phyloP scores from a whole-genome alignment of 1,140 invertebrate species.

The Pygmarrhopalites habei region DNA sequence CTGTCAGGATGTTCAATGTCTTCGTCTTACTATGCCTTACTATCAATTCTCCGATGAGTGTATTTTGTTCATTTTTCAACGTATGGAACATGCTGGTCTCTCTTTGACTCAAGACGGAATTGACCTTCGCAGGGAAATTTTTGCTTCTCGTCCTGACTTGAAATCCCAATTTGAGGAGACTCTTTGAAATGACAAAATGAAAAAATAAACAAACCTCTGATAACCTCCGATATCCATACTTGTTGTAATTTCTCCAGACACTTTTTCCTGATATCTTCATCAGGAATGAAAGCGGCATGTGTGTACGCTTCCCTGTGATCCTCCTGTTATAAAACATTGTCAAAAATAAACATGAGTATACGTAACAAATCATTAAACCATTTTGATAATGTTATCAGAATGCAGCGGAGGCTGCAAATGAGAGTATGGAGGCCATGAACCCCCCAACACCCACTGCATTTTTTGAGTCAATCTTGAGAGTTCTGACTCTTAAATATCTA shows the following conservation, averaged over 20 bases:
- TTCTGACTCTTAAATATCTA: background rate
- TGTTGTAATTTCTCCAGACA: constrained; percentile 59
- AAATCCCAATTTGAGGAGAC: too few species aligned
- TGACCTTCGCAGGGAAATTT: too few species aligned
- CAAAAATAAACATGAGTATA: background rate
- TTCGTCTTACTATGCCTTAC: too few species aligned
- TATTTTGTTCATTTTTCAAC: too few species aligned
- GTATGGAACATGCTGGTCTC: too few species aligned
- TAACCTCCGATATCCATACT: too few species aligned
- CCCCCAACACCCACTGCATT: background rate
- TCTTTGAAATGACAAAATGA: too few species aligned
- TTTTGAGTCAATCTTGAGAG: background rate
- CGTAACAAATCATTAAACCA: background rate
- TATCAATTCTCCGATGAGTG: too few species aligned
- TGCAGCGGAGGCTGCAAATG: background rate
- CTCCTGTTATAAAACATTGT: constrained; percentile 13
- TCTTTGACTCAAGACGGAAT: too few species aligned
- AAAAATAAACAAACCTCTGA: too few species aligned
- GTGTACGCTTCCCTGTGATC: constrained; percentile 27
- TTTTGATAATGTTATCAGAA: background rate
- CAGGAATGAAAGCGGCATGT: constrained; percentile 33
- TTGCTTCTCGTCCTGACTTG: too few species aligned
- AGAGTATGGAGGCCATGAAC: background rate
- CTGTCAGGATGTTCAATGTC: too few species aligned
- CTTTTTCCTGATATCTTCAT: constrained; percentile 27